Evolutionary conservation across 2,113 vertebrate genomes (phyloP), one percentile per base, ranked within the genome.

Genomic region (Lophotis ruficrista): DNA sequence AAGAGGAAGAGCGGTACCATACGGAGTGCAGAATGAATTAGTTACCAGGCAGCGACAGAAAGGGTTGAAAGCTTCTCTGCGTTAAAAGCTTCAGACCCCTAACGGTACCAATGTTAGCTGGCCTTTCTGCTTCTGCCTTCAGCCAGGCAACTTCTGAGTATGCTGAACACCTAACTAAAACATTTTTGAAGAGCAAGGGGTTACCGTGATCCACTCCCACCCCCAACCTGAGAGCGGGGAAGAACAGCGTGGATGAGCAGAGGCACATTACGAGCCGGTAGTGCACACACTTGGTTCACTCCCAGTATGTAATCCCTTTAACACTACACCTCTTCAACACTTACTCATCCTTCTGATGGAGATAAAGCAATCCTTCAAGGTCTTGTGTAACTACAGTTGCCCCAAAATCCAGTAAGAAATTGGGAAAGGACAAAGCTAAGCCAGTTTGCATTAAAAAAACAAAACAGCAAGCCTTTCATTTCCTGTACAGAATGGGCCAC

Each of bases 301-400:
- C 94, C 89, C 93, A 93, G 93, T n/a, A 82, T 78, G 56, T 50
- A 76, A 90, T 93, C 84, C 87, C 90, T 62, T 24, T 58, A 91
- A 87, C 90, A 90, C 90, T 62, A 93, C 93, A 95, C 93, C 94
- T 93, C 93, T 95, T 95, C 94, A 96, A 91, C 94, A 88, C 95
- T 95, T 97, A 96, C 93, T 96, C 95, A 96, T 96, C 94, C 89
- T 82, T 71, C 70, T 90, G 76, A 86, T 88, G 88, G 90, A 92
- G 88, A 82, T 41, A 83, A 84, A 94, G 90, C 79, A 90, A 83
- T 81, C 72, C 83, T 81, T 87, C 88, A 1, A 3, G 68, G 92
- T 28, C 83, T 94, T 80, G 79, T 78, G 57, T 89, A 95, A 93
- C 90, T 88, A 68, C 90, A 68, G 64, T 22, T 88, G 83, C 79